Base-by-base conservation (phyloP, 2,888 invertebrate species). In the Drosophila multiciliata region DNA sequence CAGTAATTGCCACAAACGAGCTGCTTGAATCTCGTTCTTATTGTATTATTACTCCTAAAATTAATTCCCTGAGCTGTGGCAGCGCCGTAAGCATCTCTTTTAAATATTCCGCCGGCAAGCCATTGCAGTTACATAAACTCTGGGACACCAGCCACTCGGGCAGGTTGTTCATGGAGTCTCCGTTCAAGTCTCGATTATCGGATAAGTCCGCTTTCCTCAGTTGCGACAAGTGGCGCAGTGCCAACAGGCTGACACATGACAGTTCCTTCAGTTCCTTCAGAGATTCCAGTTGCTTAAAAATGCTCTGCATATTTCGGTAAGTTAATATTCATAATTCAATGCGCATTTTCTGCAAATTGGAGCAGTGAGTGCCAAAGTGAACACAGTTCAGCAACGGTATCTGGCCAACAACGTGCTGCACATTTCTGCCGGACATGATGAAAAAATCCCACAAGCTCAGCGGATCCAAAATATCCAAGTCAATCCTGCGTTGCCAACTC, bases 401-500 rank as follows among this genome's bases (percentile, higher is more conserved):
- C 8, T 29, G 48, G 11, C 73, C 73, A 32, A 65, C 59, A n/a
- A 77, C 52, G 1, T 65, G 54, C 15, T 17, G 36, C 15, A 78
- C 12, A 32, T 77, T 64, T 1, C 3, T 5, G 1, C 73, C 65
- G 0, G 78, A 77, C 0, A 68, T 45, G 17, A 20, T 32, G n/a
- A 77, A 78, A 17, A 80, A 48, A 17, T 80, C 78, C 78, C 76
- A 71, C 9, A 62, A 12, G 33, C 66, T 68, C 60, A 72, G 53
- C 17, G 35, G 33, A 20, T 65, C 67, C 1, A 78, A 77, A 1
- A 29, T 42, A 5, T 78, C 53, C 26, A 72, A 66, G 5, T 2
- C 23, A n/a, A 72, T 49, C 7, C 20, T 38, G 12, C 40, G 33
- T 72, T 29, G 50, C 42, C 33, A 53, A 62, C 7, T 38, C 9